These are phyloP conservation scores for Danaus chrysippus DNA, from an alignment of 2,888 invertebrate genomes.

Conservation along the genomic window DNA sequence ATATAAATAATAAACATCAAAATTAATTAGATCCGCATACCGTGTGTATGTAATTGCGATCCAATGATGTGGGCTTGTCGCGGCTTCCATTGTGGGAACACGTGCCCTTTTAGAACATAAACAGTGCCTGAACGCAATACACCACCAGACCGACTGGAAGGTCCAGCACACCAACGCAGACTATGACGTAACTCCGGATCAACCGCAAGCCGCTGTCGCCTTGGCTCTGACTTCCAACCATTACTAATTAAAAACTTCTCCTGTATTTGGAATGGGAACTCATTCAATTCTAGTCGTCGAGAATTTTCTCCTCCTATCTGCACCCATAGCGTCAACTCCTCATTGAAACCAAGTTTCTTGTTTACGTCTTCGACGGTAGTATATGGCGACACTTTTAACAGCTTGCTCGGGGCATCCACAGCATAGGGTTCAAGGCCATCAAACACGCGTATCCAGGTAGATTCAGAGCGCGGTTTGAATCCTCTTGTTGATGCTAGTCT, in stretches of 20 bases:
- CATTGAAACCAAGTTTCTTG: constrained; percentile 69
- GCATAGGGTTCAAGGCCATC: constrained; percentile 76
- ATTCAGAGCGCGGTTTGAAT: constrained; percentile 59
- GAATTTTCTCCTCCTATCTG: constrained; percentile 79
- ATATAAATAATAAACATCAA: neutral
- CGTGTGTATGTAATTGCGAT: constrained; percentile 79
- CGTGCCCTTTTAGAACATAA: constrained; percentile 82
- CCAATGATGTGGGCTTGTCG: constrained; percentile 80
- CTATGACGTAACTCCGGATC: constrained; percentile 82
- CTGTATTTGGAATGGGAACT: constrained; percentile 80
- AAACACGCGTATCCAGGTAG: constrained; percentile 82
- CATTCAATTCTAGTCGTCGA: constrained; percentile 74
- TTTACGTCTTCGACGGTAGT: constrained; percentile 77
- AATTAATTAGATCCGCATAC: constrained; percentile 39
- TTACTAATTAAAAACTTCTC: constrained; percentile 79
- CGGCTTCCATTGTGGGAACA: constrained; percentile 84
- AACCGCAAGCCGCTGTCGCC: constrained; percentile 81
- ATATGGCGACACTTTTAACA: constrained; percentile 78
- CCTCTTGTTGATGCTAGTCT: constrained; percentile 75
- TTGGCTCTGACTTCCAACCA: constrained; percentile 79
- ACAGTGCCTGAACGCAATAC: constrained; percentile 71
- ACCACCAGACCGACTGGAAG: constrained; percentile 70
- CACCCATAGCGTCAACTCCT: constrained; percentile 73
- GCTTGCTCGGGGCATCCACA: constrained; percentile 72
- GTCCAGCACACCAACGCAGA: constrained; percentile 81